Conservation (phyloP, 2,888 invertebrate species). For the Atherix ibis region DNA sequence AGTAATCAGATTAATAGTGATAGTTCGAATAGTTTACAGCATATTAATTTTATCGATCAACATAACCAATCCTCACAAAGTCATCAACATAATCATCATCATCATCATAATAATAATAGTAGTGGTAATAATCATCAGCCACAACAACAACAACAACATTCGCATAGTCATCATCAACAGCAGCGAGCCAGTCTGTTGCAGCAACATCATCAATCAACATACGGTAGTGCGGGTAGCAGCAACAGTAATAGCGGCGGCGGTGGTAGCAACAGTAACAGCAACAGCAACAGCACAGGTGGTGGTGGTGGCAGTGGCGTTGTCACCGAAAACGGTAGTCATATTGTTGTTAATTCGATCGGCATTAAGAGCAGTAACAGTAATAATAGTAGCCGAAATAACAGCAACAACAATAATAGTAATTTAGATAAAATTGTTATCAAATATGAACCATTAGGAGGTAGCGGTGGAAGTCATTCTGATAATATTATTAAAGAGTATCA, state of each 20-base stretch:
- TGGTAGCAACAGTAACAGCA: constrained; percentile 7
- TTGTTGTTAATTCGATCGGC: too few species aligned
- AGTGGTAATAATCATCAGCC: constrained; percentile 4
- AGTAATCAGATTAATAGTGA: constrained; percentile 9
- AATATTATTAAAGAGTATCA: constrained; percentile 12
- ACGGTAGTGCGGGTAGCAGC: background rate
- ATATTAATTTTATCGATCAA: constrained; percentile 9
- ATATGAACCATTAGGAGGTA: constrained; percentile 10
- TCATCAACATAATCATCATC: constrained; percentile 8
- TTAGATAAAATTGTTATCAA: constrained; percentile 12
- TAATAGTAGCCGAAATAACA: too few species aligned
- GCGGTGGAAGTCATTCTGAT: constrained; percentile 6
- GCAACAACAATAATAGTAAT: too few species aligned
- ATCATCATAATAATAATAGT: constrained; percentile 2
- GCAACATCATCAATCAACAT: constrained; percentile 4
- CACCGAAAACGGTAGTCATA: background rate
- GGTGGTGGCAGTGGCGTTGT: too few species aligned
- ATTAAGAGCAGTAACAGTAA: background rate
- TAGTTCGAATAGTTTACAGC: constrained; percentile 10
- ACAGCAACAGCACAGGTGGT: constrained; percentile 5
- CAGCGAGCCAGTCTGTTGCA: constrained; percentile 2
- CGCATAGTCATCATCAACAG: constrained; percentile 5
- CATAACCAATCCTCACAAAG: constrained; percentile 1
- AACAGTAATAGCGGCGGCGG: too few species aligned
- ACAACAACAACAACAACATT: constrained; percentile 1